Conservation (phyloP, 2,888 invertebrate species). For the Drosophila nigritarsus region DNA sequence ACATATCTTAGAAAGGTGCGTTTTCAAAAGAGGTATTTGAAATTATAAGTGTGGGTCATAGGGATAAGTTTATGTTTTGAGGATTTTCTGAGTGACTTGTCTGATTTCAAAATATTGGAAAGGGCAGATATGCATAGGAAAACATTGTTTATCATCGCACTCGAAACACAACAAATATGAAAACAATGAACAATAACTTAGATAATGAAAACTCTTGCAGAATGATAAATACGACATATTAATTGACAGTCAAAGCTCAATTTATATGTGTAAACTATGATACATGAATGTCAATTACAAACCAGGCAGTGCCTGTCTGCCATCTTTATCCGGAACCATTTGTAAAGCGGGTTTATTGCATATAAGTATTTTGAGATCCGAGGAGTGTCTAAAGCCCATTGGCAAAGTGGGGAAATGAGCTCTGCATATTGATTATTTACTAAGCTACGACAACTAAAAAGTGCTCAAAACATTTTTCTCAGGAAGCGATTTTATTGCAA, state of each 20-base stretch:
- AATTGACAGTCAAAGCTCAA: not conserved
- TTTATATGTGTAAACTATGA: not conserved
- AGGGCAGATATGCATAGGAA: not conserved
- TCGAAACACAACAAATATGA: not conserved
- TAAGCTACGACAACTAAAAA: not conserved
- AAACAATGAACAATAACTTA: not conserved
- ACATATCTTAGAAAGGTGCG: not conserved
- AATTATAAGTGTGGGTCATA: not conserved
- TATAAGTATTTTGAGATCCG: not conserved
- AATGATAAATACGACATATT: not conserved
- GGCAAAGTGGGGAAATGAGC: not conserved
- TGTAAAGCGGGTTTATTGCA: not conserved
- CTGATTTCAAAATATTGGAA: not conserved
- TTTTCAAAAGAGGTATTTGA: not conserved
- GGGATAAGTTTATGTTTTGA: not conserved
- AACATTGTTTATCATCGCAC: not conserved
- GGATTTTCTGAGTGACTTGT: not conserved
- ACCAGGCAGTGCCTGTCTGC: too few relatives aligned
- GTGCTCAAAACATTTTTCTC: not conserved
- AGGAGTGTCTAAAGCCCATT: not conserved
- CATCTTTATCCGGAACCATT: accelerated
- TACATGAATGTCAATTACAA: not conserved
- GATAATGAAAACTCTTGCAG: not conserved
- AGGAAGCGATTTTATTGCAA: too few relatives aligned
- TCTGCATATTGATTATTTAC: not conserved